phyloP scores from a whole-genome alignment of 1,140 invertebrate species.

The Drosophila varians region DNA sequence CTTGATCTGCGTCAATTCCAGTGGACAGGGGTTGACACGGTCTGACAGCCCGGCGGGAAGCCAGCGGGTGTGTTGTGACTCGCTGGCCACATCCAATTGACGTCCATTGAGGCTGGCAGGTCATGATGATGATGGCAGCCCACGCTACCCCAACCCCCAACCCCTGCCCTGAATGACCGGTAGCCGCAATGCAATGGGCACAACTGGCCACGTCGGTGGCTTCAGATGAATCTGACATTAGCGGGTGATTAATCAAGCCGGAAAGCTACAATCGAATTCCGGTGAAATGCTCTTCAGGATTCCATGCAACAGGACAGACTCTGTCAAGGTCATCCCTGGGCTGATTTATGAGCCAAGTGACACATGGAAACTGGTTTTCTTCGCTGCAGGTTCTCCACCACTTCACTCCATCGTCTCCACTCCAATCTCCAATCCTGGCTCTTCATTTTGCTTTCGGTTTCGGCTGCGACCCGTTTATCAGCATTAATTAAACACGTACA shows the following conservation, averaged over 20 bases:
- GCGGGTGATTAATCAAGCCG: slow-evolving; percentile 64
- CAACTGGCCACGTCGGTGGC: slow-evolving; percentile 25
- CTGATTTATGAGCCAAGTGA: slow-evolving; percentile 75
- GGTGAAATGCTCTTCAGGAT: slow-evolving; percentile 59
- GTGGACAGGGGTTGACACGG: slow-evolving; percentile 59
- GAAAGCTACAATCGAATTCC: slow-evolving; percentile 53
- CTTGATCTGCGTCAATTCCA: slow-evolving; percentile 23
- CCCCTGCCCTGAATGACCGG: slow-evolving; percentile 9
- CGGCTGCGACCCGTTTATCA: slow-evolving; percentile 63
- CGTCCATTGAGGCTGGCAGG: slow-evolving; percentile 66
- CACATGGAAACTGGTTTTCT: slow-evolving; percentile 68
- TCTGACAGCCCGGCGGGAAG: slow-evolving; percentile 64
- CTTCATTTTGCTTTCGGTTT: slow-evolving; percentile 25
- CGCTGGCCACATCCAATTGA: slow-evolving; percentile 64
- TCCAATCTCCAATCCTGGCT: background rate
- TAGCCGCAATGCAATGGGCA: slow-evolving; percentile 25
- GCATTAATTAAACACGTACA: slow-evolving; percentile 71
- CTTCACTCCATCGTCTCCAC: background rate
- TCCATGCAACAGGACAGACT: slow-evolving; percentile 11
- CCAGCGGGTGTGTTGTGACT: slow-evolving; percentile 52
- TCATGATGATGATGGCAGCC: slow-evolving; percentile 49
- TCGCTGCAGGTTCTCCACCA: slow-evolving; percentile 31
- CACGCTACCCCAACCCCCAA: slow-evolving; percentile 36
- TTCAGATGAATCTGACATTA: slow-evolving; percentile 60
- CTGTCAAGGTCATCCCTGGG: slow-evolving; percentile 58